Conservation (phyloP, 1,140 invertebrate species). For the Apis cerana region DNA sequence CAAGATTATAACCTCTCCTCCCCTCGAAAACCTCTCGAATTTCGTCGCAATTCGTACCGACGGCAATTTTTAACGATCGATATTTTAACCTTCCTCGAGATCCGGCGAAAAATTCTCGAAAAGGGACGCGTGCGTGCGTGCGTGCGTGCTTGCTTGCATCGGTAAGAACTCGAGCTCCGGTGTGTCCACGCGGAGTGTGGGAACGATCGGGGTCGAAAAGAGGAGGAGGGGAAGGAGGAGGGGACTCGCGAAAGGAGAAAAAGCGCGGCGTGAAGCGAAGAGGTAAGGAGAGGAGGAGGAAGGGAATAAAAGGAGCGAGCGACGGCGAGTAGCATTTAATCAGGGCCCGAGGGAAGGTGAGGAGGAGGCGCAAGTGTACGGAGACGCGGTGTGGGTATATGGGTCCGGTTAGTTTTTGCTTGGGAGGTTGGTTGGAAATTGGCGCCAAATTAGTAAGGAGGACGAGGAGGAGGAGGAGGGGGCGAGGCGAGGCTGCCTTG, state of each 20-base stretch:
- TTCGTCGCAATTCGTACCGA: too few species aligned
- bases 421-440: conserved; percentile 81
- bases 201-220: conserved; percentile 35
- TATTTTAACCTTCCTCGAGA: too few species aligned
- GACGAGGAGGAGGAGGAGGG: conserved; percentile 77
- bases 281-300: neutral
- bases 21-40: too few species aligned
- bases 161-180: too few species aligned
- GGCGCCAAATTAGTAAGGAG: conserved; percentile 82
- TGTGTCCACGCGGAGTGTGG: neutral
- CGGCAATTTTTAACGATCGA: too few species aligned
- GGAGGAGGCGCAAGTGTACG: conserved; percentile 54
- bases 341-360: conserved; percentile 71
- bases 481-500: conserved; percentile 76
- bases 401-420: conserved; percentile 81
- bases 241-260: conserved; percentile 41
- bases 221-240: conserved; percentile 40
- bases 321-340: conserved; percentile 80
- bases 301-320: conserved; percentile 51
- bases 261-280: neutral
- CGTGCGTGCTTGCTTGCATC: too few species aligned
- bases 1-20: neutral
- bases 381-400: conserved; percentile 74
- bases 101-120: too few species aligned
- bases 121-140: too few species aligned